A percentile compares a stretch with the other conserved stretches of the same genome.
phyloP scores from a whole-genome alignment of 2,888 invertebrate species.

The Cephus sareptanus region DNA sequence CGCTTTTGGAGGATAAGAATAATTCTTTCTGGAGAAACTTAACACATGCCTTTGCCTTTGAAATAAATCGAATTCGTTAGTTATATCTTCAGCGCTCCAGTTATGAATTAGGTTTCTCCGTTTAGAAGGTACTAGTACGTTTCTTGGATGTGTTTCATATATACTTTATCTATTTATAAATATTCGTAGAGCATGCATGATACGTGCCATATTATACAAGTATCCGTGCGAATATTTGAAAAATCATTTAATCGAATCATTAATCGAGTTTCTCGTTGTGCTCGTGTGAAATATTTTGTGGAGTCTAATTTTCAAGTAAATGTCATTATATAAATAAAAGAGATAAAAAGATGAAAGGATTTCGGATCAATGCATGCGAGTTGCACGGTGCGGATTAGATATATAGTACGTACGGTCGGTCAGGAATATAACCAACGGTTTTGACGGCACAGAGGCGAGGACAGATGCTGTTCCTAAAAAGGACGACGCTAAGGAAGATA shows the following conservation, averaged over 20 bases:
- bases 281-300: neutral
- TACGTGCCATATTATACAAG: neutral
- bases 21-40: neutral
- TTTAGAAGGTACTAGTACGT: neutral
- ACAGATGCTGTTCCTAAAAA: slow-evolving; percentile 57
- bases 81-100: neutral
- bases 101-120: neutral
- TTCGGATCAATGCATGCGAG: slow-evolving; percentile 37
- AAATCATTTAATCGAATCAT: neutral
- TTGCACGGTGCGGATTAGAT: slow-evolving; percentile 39
- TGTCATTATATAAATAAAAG: neutral
- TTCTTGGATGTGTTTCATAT: neutral
- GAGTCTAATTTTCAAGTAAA: neutral
- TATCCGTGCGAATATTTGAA: neutral
- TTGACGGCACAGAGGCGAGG: slow-evolving; percentile 61
- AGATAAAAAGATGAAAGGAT: neutral
- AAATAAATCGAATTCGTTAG: neutral
- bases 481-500: slow-evolving; percentile 61
- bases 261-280: neutral
- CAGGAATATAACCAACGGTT: slow-evolving; percentile 58
- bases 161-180: neutral
- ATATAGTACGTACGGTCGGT: slow-evolving; percentile 46
- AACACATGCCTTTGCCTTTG: neutral
- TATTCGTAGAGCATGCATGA: neutral
- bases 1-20: neutral